These are phyloP conservation scores for Tragelaphus imberbis DNA, from an alignment of 2,113 vertebrate species.

Conservation along the genomic window DNA sequence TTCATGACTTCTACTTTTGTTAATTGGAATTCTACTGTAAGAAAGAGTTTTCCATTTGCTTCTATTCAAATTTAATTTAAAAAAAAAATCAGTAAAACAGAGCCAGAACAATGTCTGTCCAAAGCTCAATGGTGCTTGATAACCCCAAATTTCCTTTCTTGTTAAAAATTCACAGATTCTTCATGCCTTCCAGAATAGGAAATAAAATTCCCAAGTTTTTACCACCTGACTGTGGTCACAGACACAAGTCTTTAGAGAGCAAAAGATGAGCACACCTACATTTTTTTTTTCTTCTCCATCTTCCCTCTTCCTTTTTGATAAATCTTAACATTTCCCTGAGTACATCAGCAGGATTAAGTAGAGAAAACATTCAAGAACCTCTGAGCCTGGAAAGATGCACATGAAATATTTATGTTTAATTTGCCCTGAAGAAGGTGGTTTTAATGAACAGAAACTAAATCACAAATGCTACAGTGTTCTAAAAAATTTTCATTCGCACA, in stretches of 20 bases:
- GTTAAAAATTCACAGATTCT: neutral
- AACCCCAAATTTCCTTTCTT: neutral
- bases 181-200: neutral
- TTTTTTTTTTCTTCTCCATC: neutral
- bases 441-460: slow-evolving; percentile 51
- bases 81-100: neutral
- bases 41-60: neutral
- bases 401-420: slow-evolving; percentile 51
- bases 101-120: neutral
- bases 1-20: neutral
- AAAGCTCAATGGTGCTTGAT: neutral
- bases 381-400: slow-evolving; percentile 1
- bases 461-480: neutral
- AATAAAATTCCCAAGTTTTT: neutral
- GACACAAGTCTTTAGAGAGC: neutral
- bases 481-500: slow-evolving; percentile 1
- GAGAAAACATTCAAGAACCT: slow-evolving; percentile 37
- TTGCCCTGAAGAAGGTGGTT: neutral
- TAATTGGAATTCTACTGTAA: neutral
- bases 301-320: neutral
- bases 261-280: neutral
- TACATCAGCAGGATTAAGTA: neutral
- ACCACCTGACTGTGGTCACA: neutral
- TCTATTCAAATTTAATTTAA: slow-evolving; percentile 14
- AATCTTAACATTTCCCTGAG: neutral